These are phyloP conservation scores for Chionodraco myersi DNA, from an alignment of 2,113 vertebrate species.

Conservation along the genomic window DNA sequence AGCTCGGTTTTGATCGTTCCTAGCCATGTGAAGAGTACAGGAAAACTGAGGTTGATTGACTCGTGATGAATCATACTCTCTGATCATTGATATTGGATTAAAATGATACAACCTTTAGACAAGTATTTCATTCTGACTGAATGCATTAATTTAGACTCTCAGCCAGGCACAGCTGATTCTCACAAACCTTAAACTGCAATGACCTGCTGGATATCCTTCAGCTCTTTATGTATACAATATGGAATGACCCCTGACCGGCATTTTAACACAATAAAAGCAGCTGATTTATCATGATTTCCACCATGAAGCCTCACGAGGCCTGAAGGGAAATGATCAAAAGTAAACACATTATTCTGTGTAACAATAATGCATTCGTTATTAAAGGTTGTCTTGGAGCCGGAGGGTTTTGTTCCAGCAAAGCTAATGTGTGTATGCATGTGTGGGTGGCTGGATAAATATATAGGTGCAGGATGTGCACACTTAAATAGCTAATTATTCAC, in stretches of 20 bases:
- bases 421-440: background rate
- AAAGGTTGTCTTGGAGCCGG: slow-evolving; percentile 22
- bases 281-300: background rate
- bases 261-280: background rate
- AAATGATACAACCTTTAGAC: slow-evolving; percentile 3
- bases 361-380: background rate
- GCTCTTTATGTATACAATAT: background rate
- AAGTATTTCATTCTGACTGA: background rate
- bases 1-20: background rate
- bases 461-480: background rate
- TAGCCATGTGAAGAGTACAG: background rate
- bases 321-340: slow-evolving; percentile 7
- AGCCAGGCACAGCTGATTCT: background rate
- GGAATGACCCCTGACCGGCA: background rate
- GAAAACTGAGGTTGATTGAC: background rate
- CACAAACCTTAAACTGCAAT: background rate
- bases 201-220: background rate
- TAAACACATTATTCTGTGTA: background rate
- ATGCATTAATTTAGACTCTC: background rate
- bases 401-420: slow-evolving; percentile 7
- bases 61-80: background rate
- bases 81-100: background rate
- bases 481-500: background rate
- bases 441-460: slow-evolving; percentile 5
- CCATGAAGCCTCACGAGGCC: background rate